Evolutionary conservation across 2,888 invertebrate genomes (phyloP), one percentile per base, ranked within the genome.

Genomic region (Epirrhoe tristata): DNA sequence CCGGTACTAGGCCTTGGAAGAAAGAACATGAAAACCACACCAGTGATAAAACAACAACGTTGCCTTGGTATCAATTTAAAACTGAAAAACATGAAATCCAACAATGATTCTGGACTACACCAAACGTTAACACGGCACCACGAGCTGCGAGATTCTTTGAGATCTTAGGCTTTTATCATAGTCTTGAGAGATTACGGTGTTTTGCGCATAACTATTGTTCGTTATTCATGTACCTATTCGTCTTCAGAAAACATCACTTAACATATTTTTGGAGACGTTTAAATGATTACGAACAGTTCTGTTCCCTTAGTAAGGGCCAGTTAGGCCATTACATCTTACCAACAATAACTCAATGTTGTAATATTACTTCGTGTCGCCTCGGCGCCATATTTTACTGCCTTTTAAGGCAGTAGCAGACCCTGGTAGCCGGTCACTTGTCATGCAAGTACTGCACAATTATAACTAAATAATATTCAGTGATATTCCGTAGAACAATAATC

Each of bases 351-450:
- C 56, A 60, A 52, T 72, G 68, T 69, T 59, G 69, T 59, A 76
- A 71, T 71, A 59, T 24, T 43, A 34, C 16, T 12, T 31, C 54
- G 16, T 43, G 59, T 52, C 69, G 74, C 69, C 75, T 70, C 73
- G 72, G 58, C 81, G 79, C 69, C 50, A 73, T 64, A 73, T 66
- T 79, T 81, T 79, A 71, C 78, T 71, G 61, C 86, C 87, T 72
- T 85, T 79, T 82, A 87, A 65, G 86, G 86, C 64, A 78, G 73
- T 79, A 16, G 82, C 78, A 85, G 84, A 80, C 86, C 86, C 85
- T 85, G 86, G 77, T 81, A 70, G 71, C 71, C 69, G 67, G 69
- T 67, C 56, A 66, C 67, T 70, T 46, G 64, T 53, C 57, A 57
- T 54, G 54, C 64, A 65, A 59, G 57, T 54, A 66, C 43, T 57